Evolutionary conservation across 2,888 invertebrate species (phyloP), one percentile per base, ranked within the genome.

Genomic region (Ichneumoninae sp.): DNA sequence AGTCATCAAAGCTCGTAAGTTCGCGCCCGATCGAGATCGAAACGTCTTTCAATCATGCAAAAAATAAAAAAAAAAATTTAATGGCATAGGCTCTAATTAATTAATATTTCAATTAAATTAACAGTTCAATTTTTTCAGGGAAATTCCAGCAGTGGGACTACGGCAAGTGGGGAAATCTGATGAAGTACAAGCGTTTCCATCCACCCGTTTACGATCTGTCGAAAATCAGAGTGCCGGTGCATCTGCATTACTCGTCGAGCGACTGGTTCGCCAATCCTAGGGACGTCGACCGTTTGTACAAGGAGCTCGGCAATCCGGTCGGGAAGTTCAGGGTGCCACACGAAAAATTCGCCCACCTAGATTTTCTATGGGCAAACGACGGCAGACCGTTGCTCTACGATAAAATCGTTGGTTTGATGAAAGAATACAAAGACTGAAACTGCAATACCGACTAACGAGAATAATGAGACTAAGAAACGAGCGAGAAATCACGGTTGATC

Each of bases 341-440:
- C 88, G 93, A 94, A 50, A 91, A 94, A 62, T 96, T 96, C 85
- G 96, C 95, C 89, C 96, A 97, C 90, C 92, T 96, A 87, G 97
- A 97, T 89, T 96, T 95, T 86, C 89, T 96, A 65, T 96, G 95
- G 94, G 96, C 95, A 0, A 93, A 93, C 10, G 94, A 95, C 85
- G 95, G 95, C 0, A 94, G 94, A 13, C 92, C 91, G 13, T 88
- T 94, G 36, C 89, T 96, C 5, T 96, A 96, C 87, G 86, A 93
- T 4, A 87, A 89, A 57, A 69, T 91, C 40, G 66, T 89, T 13
- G 75, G 60, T 6, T 36, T 89, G 52, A 86, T 90, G 84, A 26
- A 36, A 10, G 80, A 76, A 62, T 82, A 82, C 68, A 47, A 10
- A 76, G 62, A 72, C 60, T 84, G 68, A 84, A 10, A 16, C 16